These are phyloP conservation scores for Heliocidaris erythrogramma DNA, from an alignment of 35 echinoderm and acorn worm species.

Conservation along the genomic window DNA sequence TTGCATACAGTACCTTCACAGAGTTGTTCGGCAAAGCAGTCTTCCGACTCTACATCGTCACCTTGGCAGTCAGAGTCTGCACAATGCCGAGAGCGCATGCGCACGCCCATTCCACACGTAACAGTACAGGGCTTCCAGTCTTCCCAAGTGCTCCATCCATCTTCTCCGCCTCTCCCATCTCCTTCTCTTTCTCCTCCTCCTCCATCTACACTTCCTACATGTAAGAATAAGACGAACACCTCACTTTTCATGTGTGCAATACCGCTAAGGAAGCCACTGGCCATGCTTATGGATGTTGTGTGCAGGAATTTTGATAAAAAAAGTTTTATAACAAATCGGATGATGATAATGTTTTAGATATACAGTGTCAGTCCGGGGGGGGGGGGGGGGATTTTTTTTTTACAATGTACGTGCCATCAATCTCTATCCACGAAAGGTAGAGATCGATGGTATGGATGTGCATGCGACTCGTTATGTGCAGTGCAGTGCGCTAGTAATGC, in stretches of 20 bases:
- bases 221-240: neutral
- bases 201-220: neutral
- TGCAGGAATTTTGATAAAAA: too few relatives aligned
- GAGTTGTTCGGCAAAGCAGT: constrained; percentile 40
- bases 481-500: too few relatives aligned
- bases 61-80: constrained; percentile 27
- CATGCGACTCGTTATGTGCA: too few relatives aligned
- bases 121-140: constrained; percentile 61
- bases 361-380: too few relatives aligned
- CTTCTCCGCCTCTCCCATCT: neutral
- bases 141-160: constrained; percentile 55
- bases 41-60: constrained; percentile 47
- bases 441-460: too few relatives aligned
- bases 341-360: too few relatives aligned
- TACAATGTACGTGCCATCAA: too few relatives aligned
- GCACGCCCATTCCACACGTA: constrained; percentile 58
- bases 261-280: neutral
- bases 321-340: too few relatives aligned
- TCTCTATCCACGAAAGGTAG: too few relatives aligned
- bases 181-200: neutral
- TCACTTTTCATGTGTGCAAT: neutral
- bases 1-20: constrained; percentile 34
- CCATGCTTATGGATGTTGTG: neutral
- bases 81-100: constrained; percentile 42
- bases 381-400: too few relatives aligned